Base-by-base conservation (phyloP, 1,140 invertebrate species). In the Meloidogyne exigua region DNA sequence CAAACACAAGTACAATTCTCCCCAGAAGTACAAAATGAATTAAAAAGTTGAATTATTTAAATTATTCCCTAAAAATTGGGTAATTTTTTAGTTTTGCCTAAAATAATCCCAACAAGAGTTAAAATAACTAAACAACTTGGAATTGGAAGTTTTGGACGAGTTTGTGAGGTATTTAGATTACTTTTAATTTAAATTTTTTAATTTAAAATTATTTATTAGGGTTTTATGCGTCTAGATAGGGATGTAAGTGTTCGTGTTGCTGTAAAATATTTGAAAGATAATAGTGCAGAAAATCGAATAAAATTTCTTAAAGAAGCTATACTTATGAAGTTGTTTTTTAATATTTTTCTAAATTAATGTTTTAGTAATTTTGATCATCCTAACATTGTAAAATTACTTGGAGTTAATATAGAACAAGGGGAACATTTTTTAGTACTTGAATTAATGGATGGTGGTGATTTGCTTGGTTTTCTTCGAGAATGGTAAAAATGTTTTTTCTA, bases 301-400 rank as follows among this genome's bases (percentile, higher is more conserved):
- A 95, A 98, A 88, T 97, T 98, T 85, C 88, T 98, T 11, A 95
- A 98, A 89, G 96, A 99, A 89, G 96, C 96, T 0, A 92, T 94
- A 82, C 87, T 98, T 44, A 98, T 98, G 96, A 95, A 89, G 83
- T 90, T 87, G 68, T 65, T 64, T 21, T 15, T 1, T 15, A 39
- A 69, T 23, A n/a, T n/a, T n/a, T n/a, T n/a, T n/a, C n/a, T n/a
- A 69, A 32, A 1, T 32, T 5, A 18, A 36, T 21, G 25, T 65
- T 44, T 32, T 76, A 88, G 93, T 76, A 94, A 95, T 83, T 98
- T 99, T 85, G 93, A 94, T 83, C 95, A 98, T 87, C 92, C 95
- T 57, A 94, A 98, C 87, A 98, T 98, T 44, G 88, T 98, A 9
- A 91, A 93, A 82, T 89, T 98, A 9, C 89, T 98, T 3, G 96